Evolutionary conservation across 2,888 invertebrate species (phyloP), one percentile per base, ranked within the genome.

Genomic region (Drosophila engyochracea): DNA sequence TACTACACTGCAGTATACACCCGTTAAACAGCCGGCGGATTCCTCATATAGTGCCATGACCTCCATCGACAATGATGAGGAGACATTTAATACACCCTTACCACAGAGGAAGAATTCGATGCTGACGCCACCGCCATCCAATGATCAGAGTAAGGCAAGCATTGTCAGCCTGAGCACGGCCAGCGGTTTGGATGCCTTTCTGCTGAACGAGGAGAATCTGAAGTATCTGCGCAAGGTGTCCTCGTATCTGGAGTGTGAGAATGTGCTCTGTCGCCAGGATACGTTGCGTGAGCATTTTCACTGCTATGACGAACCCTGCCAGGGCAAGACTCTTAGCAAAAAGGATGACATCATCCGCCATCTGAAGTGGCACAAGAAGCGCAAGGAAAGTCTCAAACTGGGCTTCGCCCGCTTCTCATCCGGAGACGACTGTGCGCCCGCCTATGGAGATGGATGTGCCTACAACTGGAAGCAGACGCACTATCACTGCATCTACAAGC

Each of bases 261-360:
- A 91, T 74, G 68, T 82, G 6, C 83, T 93, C 47, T 94, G 94
- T 65, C 91, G 92, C 3, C 90, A 92, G 63, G 94, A 94, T 76
- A 93, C 92, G 69, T 71, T 93, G 51, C 93, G 98, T 86, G 99
- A 99, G 92, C 99, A 99, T 93, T 99, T 98, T 94, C 99, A 99
- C 93, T 97, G 97, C 94, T 95, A 95, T 70, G 95, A 94, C 64
- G 94, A 95, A 93, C 95, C 95, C 79, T 95, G 95, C 85, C 94
- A 95, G 25, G 95, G 96, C 71, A 95, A 97, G 90, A 98, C 99
- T n/a, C 97, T 99, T 92, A 97, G 98, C 91, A 99, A 99, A 94
- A 99, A 99, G 92, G 99, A 99, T 93, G 99, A 99, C 93, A 99
- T 99, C 97, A 99, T 99, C 80, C 96, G 99, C 54, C 99, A 99